A percentile compares a stretch with the other conserved stretches of the same genome.
phyloP scores from a whole-genome alignment of 2,113 vertebrate genomes.

The Hippopotamus amphibius region DNA sequence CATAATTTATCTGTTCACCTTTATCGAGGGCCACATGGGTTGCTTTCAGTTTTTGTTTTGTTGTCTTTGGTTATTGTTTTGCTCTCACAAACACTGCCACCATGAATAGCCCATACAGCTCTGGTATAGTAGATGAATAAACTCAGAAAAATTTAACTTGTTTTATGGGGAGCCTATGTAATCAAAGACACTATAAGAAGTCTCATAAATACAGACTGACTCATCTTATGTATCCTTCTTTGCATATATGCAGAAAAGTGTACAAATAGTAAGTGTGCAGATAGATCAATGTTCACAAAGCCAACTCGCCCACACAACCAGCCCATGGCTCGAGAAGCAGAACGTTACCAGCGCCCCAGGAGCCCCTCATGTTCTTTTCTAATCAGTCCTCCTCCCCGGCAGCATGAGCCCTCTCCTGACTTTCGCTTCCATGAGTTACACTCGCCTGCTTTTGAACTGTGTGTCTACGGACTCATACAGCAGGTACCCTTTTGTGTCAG shows the following conservation, averaged over 20 bases:
- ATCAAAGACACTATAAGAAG: background rate
- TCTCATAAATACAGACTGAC: background rate
- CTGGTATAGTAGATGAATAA: background rate
- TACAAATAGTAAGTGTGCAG: too few species aligned
- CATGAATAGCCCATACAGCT: background rate
- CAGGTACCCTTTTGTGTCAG: too few species aligned
- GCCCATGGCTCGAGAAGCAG: background rate
- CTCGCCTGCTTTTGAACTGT: background rate
- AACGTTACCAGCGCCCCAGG: too few species aligned
- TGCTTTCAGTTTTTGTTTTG: background rate
- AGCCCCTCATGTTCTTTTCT: accelerated
- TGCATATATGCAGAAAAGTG: background rate
- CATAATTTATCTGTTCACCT: too few species aligned
- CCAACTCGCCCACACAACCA: background rate
- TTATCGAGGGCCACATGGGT: background rate
- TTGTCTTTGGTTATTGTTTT: background rate
- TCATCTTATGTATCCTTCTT: background rate
- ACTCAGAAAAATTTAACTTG: background rate
- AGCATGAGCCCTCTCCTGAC: background rate
- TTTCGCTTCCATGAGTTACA: background rate
- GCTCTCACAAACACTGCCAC: background rate
- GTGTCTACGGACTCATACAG: background rate
- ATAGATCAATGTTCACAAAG: background rate
- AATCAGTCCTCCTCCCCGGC: too few species aligned
- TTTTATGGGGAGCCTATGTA: background rate